A percentile compares a stretch with the other conserved stretches of the same genome.
Evolutionary conservation across 2,797 vertebrate species (phyloP).

Genomic region (Antrozous pallidus): DNA sequence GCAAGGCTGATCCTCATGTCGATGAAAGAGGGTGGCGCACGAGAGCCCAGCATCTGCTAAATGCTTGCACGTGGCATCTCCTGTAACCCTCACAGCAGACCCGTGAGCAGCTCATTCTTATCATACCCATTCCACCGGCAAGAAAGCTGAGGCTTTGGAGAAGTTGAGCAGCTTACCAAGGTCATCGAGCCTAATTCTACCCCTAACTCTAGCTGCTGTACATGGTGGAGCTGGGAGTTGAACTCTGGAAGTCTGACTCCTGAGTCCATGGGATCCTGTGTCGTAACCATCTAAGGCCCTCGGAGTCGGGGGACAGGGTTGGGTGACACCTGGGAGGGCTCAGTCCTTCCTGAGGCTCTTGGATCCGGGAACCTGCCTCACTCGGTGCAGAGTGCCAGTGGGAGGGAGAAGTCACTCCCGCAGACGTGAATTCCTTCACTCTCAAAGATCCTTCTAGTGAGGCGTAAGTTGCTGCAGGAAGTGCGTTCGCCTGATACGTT

Average conservation of each 20-base stretch:
- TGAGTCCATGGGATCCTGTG: neutral
- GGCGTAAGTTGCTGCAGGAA: neutral
- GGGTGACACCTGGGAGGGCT: neutral
- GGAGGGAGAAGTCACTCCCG: neutral
- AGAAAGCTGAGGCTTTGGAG: neutral
- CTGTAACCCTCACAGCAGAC: neutral
- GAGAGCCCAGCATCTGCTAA: neutral
- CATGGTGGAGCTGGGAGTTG: neutral
- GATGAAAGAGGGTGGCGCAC: accelerated
- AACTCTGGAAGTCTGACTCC: neutral
- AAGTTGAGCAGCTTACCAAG: neutral
- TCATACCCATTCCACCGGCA: neutral
- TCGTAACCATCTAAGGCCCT: neutral
- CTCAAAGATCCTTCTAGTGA: neutral
- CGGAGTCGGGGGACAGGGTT: neutral
- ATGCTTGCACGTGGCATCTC: accelerated
- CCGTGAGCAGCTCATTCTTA: neutral
- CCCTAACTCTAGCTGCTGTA: neutral
- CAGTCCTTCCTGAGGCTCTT: neutral
- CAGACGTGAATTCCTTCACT: neutral
- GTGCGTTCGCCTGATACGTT: neutral
- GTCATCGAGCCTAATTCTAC: neutral
- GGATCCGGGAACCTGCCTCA: no score
- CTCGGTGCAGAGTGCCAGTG: accelerated
- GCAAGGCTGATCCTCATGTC: accelerated